Evolutionary conservation across 2,113 vertebrate species (phyloP).

Genomic region (Oceanodroma tethys): DNA sequence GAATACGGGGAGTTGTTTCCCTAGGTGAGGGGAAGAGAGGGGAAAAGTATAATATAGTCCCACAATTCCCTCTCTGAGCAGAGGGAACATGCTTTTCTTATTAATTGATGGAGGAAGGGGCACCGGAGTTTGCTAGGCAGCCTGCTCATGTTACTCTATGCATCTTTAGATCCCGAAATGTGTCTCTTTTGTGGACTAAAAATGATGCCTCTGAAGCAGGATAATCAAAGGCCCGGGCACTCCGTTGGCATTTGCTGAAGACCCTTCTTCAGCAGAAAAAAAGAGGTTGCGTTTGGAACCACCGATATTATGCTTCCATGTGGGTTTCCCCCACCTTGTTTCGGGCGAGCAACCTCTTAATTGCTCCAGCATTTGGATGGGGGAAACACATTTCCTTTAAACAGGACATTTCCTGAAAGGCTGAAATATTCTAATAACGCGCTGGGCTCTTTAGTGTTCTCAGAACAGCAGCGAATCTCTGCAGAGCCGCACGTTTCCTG

Average conservation of each 20-base stretch:
- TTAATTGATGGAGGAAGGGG: constrained; percentile 60
- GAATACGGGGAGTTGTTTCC: neutral
- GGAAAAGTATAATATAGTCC: neutral
- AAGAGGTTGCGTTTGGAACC: neutral
- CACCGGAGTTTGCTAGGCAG: constrained; percentile 22
- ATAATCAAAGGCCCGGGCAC: constrained; percentile 17
- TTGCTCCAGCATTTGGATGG: constrained; percentile 40
- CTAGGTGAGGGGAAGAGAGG: neutral
- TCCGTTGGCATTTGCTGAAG: neutral
- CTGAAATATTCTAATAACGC: constrained; percentile 34
- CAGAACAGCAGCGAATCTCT: neutral
- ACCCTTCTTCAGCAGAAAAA: neutral
- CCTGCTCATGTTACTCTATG: constrained; percentile 54
- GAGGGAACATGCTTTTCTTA: constrained; percentile 54
- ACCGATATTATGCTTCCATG: neutral
- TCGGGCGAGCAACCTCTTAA: constrained; percentile 38
- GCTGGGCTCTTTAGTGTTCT: neutral
- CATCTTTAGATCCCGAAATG: constrained; percentile 46
- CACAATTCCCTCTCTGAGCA: neutral
- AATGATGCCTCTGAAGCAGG: constrained; percentile 17
- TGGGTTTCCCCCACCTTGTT: neutral
- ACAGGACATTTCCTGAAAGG: constrained; percentile 57
- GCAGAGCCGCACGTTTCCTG: constrained; percentile 29
- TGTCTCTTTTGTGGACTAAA: neutral
- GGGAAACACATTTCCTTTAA: constrained; percentile 24